phyloP scores from a whole-genome alignment of 2,888 invertebrate genomes.

The Syrphus vitripennis region DNA sequence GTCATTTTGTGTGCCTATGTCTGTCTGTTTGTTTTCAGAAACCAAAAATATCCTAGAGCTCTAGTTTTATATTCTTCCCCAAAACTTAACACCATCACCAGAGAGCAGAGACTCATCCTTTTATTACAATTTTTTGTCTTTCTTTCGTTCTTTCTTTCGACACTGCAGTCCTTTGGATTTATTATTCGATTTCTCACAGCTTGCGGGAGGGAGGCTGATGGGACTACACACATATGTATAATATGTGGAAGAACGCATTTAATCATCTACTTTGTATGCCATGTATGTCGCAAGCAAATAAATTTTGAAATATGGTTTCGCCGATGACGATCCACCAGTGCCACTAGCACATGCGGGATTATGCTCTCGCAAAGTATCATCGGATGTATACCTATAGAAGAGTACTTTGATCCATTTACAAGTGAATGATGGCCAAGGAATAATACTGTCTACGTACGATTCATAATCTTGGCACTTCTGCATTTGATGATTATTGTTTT shows the following conservation, averaged over 20 bases:
- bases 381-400: conserved; percentile 21
- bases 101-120: conserved; percentile 19
- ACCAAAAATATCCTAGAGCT: neutral
- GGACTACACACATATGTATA: neutral
- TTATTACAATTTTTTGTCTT: neutral
- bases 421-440: conserved; percentile 56
- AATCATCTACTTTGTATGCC: conserved; percentile 70
- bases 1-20: conserved; percentile 40
- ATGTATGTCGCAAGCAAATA: conserved; percentile 62
- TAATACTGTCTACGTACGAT: conserved; percentile 31
- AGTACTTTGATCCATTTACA: conserved; percentile 65
- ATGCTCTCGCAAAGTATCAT: conserved; percentile 38
- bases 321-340: too few relatives aligned
- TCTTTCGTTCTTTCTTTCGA: neutral
- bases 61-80: neutral
- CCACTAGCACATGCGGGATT: conserved; percentile 60
- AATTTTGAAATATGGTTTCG: conserved; percentile 64
- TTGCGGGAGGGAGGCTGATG: neutral
- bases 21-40: conserved; percentile 17
- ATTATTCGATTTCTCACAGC: conserved; percentile 63
- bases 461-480: conserved; percentile 65
- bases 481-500: conserved; percentile 68
- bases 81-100: neutral
- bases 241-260: conserved; percentile 50
- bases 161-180: conserved; percentile 56